Evolutionary conservation across 2,113 vertebrate genomes (phyloP).

Genomic region (Pomatostomus ruficeps): DNA sequence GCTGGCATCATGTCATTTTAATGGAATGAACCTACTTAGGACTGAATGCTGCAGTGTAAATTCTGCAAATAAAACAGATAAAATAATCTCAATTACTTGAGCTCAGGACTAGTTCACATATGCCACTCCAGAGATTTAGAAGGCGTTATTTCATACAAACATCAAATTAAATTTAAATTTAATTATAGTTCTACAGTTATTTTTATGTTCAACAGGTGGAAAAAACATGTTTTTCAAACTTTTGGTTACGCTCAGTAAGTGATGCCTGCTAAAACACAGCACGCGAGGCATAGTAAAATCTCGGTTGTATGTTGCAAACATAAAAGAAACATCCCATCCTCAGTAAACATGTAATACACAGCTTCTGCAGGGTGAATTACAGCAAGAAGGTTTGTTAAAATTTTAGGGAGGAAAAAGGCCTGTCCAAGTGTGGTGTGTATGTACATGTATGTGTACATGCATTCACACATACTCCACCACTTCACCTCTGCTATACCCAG

Average conservation of each 20-base stretch:
- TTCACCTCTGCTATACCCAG: background rate
- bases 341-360: background rate
- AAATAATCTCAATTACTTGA: conserved; percentile 13
- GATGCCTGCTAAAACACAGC: background rate
- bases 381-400: background rate
- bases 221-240: background rate
- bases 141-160: background rate
- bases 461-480: background rate
- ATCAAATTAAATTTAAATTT: background rate
- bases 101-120: background rate
- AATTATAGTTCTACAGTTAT: background rate
- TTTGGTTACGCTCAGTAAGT: background rate
- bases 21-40: conserved; percentile 15
- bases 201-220: background rate
- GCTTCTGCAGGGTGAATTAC: background rate
- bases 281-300: background rate
- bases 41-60: conserved; percentile 3
- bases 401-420: background rate
- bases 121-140: background rate
- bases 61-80: conserved; percentile 11
- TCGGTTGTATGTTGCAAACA: background rate
- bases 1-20: conserved; percentile 16
- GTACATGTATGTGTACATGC: too few species aligned
- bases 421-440: background rate
- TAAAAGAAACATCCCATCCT: background rate